Evolutionary conservation across 2,888 invertebrate species (phyloP), one percentile per base, ranked within the genome.

Genomic region (Lepidocyrtinus sp.): DNA sequence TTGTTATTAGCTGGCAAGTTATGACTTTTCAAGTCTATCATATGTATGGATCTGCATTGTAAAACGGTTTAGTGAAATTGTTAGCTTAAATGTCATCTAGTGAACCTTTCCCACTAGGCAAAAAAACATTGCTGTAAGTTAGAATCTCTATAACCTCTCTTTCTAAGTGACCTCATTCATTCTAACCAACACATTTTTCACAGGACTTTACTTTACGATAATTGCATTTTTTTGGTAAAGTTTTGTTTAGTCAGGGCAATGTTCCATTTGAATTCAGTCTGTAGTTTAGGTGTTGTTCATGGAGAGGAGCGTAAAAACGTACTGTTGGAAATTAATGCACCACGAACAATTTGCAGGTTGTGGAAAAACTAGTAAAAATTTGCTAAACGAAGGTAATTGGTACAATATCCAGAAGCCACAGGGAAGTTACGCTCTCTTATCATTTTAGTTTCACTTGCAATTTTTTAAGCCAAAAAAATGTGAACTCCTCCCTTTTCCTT

Each of bases 131-230:
- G n/a, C n/a, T n/a, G n/a, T n/a, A n/a, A n/a, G n/a, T n/a, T n/a
- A n/a, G n/a, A n/a, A n/a, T n/a, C n/a, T n/a, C n/a, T n/a, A n/a
- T n/a, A n/a, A n/a, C n/a, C 50, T 50, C 1, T 50, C 17, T 50
- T 50, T 50, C 50, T n/a, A 50, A 36, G 25, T 26, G 67, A 27
- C 36, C 59, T 26, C 75, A n/a, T 50, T 75, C 75, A 69, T 69
- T 62, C 62, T 68, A 75, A 50, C 45, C 75, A 63, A 45, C 70
- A 70, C 69, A 75, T 75, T 75, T 50, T 50, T 55, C 61, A 65
- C 5, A 75, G 46, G 75, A 65, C 25, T 75, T 63, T 24, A 69
- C 68, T 75, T 75, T 69, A 75, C 68, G 75, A 75, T 75, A 75
- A 75, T 75, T 75, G 61, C 62, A 62, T 22, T 65, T 62, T 64